Evolutionary conservation across 1,140 invertebrate species (phyloP), one percentile per base, ranked within the genome.

Genomic region (Helicoverpa zea): DNA sequence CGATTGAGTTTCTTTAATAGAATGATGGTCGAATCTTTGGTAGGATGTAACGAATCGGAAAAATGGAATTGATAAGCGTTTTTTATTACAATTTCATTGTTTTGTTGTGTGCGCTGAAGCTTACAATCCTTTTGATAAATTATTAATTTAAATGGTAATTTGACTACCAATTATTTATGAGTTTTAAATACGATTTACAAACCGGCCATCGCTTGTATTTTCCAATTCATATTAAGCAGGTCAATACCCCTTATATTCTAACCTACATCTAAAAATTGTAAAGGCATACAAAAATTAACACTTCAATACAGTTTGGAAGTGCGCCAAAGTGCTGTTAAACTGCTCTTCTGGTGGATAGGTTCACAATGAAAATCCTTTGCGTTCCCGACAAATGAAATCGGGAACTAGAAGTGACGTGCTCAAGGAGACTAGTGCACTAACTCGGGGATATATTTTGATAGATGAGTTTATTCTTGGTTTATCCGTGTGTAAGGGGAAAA

Each of bases 331-430:
- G 63, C 30, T 35, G 35, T 18, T 35, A 43, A 64, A 64, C 61
- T 47, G 63, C 35, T 49, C 63, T 35, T 29, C 9, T 49, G 16
- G 12, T 16, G 16, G 35, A 35, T n/a, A 30, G 43, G 63, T 66
- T 18, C 11, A 66, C 35, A 66, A 66, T 18, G 63, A 49, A 66
- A 66, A 66, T 66, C 63, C 63, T 66, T 66, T 18, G 13, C 63
- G 54, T 16, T 66, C 18, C 63, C 43, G 29, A 80, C 58, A 73
- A 80, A 80, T 80, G 78, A 73, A 73, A 80, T 80, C 47, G 77
- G 77, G 52, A 80, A 80, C 78, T 73, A 73, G 58, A 63, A 80
- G 68, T 63, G 78, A 73, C 56, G 58, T 10, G 78, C 51, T 51
- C 18, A 70, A 80, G 78, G 30, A 47, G 12, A 66, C 30, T 64